Percentiles rank a stretch among this genome's conserved stretches.
Evolutionary conservation across 1,140 invertebrate genomes (phyloP).

Genomic region (Caenorhabditis tropicalis): DNA sequence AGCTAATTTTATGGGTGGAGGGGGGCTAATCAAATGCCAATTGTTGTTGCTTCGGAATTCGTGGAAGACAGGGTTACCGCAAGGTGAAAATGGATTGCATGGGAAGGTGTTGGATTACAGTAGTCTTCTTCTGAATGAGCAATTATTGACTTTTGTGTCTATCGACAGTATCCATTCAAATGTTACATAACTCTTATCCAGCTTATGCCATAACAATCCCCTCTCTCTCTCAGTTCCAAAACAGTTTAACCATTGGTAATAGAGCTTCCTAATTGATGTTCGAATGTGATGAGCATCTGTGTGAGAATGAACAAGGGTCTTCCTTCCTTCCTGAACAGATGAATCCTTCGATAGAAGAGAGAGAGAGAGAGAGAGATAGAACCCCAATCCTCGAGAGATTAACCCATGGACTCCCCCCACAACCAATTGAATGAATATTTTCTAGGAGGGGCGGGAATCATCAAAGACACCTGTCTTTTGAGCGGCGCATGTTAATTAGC

Average conservation of each 20-base stretch:
- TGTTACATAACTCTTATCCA: too few relatives aligned
- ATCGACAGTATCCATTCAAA: too few relatives aligned
- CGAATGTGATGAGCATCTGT: neutral
- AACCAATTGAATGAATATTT: too few relatives aligned
- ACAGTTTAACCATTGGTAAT: neutral
- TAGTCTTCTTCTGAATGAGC: too few relatives aligned
- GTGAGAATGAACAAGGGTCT: neutral
- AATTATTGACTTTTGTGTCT: too few relatives aligned
- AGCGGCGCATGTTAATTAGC: neutral
- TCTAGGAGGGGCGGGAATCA: neutral
- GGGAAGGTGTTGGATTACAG: neutral
- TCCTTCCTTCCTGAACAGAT: constrained; percentile 1
- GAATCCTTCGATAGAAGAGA: neutral
- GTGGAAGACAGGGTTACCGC: neutral
- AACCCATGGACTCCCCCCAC: neutral
- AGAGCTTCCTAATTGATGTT: constrained; percentile 1
- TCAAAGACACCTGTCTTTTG: neutral
- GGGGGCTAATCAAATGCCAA: neutral
- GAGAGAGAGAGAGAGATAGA: too few relatives aligned
- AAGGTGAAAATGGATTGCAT: neutral
- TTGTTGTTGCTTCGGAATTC: neutral
- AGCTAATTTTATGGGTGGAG: neutral
- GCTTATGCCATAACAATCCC: too few relatives aligned
- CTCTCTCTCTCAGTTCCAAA: too few relatives aligned
- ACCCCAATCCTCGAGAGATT: neutral